Conservation (phyloP, 2,888 invertebrate species). For the Aphidoletes aphidimyza region DNA sequence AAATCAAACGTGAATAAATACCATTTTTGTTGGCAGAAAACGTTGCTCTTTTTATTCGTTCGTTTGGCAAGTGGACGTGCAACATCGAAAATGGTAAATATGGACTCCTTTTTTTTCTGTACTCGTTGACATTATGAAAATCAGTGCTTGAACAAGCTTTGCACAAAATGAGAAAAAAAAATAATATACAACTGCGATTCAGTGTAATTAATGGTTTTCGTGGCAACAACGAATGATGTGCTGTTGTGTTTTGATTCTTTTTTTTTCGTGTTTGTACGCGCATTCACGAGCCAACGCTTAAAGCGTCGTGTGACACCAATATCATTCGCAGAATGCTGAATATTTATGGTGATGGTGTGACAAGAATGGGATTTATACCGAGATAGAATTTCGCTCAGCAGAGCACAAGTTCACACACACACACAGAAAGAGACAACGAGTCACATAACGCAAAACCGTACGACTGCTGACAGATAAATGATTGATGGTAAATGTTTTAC, state of each 20-base stretch:
- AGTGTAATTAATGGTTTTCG: conserved; percentile 48
- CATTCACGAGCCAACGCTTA: no score
- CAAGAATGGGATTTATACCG: conserved; percentile 46
- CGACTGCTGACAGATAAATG: conserved; percentile 8
- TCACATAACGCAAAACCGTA: not conserved
- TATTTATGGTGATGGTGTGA: conserved; percentile 11
- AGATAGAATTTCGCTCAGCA: conserved; percentile 31
- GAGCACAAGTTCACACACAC: conserved; percentile 1
- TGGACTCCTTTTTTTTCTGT: not conserved
- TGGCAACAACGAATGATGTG: not conserved
- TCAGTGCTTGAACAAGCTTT: not conserved
- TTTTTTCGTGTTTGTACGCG: no score
- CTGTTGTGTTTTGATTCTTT: not conserved
- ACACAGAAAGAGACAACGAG: not conserved
- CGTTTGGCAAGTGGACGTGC: not conserved
- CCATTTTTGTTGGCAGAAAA: not conserved
- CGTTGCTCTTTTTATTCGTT: not conserved
- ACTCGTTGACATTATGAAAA: conserved; percentile 29
- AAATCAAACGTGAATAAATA: conserved; percentile 40
- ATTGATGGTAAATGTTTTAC: conserved; percentile 24
- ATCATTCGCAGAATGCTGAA: conserved; percentile 47
- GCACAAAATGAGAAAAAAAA: not conserved
- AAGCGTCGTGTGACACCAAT: conserved; percentile 24
- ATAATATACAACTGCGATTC: not conserved
- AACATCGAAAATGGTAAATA: conserved; percentile 8